Base-by-base conservation (phyloP, 2,888 invertebrate species). In the Anoncus sp. region DNA sequence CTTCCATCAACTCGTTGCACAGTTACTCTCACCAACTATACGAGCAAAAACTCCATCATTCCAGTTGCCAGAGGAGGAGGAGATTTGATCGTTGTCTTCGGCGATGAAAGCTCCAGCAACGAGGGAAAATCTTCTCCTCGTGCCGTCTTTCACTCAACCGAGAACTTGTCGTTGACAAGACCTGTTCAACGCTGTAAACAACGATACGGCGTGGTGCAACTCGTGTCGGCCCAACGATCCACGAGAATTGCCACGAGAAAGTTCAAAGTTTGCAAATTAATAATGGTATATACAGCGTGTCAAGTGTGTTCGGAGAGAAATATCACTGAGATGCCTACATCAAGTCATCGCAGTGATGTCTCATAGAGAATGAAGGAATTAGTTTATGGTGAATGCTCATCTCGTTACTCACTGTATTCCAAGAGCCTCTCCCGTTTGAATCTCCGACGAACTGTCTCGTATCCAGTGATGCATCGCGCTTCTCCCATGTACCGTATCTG, bases 201-300 rank as follows among this genome's bases (percentile, higher is more conserved):
- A 70, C 60, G 60, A 51, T 27, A 40, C 38, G 53, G 18, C 18
- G 62, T n/a, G n/a, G 20, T 20, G 47, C 47, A 40, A 22, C 18
- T 40, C 24, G 6, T 16, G 16, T 1, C 49, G 47, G 40, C 55
- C 45, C 24, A 27, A 63, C 63, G 40, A 63, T 35, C 27, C 16
- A 20, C 45, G 31, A 43, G 43, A 16, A 18, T 5, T 51, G 31
- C 20, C 18, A 10, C n/a, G 51, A 67, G 43, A 43, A 70, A 69
- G 76, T 62, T 77, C 62, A 10, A 27, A 73, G 74, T 75, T 75
- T 60, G 7, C 18, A 24, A 10, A 16, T 27, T 14, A 43, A 65
- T 49, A 63, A 62, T 63, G 53, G 31, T 22, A 74, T 14, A 51
- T 53, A 18, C 16, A 7, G n/a, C 47, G 49, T 22, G 51, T 24